A percentile compares a stretch with the other conserved stretches of the same genome.
Evolutionary conservation across 2,888 invertebrate species (phyloP).

Genomic region (Orchesella flavescens): DNA sequence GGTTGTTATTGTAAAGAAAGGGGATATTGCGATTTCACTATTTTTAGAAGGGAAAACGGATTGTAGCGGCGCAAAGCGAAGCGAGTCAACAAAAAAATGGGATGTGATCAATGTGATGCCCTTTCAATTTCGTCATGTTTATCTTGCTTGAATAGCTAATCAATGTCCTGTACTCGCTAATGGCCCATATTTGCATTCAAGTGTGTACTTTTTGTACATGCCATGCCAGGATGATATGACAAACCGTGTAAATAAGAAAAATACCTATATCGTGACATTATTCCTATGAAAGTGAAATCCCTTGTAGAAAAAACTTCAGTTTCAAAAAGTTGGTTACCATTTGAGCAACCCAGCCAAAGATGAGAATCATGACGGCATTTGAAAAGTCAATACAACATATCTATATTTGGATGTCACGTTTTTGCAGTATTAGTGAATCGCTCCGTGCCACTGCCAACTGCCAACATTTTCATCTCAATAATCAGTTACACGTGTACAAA

Average conservation of each 20-base stretch:
- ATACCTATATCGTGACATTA: neutral
- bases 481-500: too few relatives aligned
- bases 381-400: too few relatives aligned
- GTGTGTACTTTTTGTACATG: slow-evolving; percentile 12
- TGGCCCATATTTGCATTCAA: slow-evolving; percentile 42
- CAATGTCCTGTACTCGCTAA: slow-evolving; percentile 45
- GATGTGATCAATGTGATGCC: neutral
- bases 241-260: neutral
- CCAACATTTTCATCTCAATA: too few relatives aligned
- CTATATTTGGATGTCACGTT: neutral
- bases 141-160: slow-evolving; percentile 18
- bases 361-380: too few relatives aligned
- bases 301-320: neutral
- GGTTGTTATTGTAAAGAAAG: too few relatives aligned
- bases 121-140: slow-evolving; percentile 19
- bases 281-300: slow-evolving; percentile 37
- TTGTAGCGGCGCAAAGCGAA: neutral
- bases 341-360: too few relatives aligned
- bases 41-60: slow-evolving; percentile 9
- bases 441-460: too few relatives aligned
- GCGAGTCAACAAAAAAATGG: neutral
- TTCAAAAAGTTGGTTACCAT: too few relatives aligned
- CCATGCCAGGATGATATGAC: neutral
- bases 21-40: neutral
- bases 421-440: neutral